Evolutionary conservation across 2,113 vertebrate genomes (phyloP).

Genomic region (Pygoscelis antarcticus): DNA sequence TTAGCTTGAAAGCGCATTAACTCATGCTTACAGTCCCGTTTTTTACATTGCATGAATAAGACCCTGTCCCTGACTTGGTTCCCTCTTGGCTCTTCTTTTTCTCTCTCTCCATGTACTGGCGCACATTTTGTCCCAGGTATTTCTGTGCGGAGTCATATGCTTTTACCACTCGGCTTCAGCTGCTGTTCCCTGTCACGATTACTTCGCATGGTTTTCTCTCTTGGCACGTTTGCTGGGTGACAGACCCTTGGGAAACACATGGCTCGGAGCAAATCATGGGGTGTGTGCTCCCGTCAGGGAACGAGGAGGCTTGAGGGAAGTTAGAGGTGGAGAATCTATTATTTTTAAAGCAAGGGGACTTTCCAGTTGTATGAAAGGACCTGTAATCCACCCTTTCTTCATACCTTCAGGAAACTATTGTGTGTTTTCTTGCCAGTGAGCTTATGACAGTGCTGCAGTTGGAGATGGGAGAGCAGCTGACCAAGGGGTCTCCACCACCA

Average conservation of each 20-base stretch:
- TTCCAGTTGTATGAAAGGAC: not conserved
- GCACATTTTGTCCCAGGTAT: constrained; percentile 33
- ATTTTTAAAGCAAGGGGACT: constrained; percentile 13
- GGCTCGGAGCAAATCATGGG: not conserved
- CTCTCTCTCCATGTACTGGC: not conserved
- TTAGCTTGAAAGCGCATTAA: not conserved
- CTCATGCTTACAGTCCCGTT: not conserved
- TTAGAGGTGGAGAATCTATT: not conserved
- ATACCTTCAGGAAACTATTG: not conserved
- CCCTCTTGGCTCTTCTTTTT: not conserved
- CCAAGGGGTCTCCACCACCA: not conserved
- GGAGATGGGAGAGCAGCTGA: not conserved
- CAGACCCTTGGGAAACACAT: not conserved
- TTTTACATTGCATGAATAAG: not conserved
- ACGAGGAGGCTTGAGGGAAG: not conserved
- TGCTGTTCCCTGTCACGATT: not conserved
- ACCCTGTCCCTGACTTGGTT: not conserved
- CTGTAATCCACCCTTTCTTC: not conserved
- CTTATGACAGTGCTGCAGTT: not conserved
- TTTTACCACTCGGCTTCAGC: not conserved
- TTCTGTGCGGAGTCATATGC: not conserved
- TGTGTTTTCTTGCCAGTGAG: not conserved
- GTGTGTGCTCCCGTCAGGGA: not conserved
- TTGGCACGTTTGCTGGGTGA: constrained; percentile 3
- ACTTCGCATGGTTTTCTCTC: not conserved